phyloP scores from a whole-genome alignment of 2,797 vertebrate genomes.

The Vespertilio murinus region DNA sequence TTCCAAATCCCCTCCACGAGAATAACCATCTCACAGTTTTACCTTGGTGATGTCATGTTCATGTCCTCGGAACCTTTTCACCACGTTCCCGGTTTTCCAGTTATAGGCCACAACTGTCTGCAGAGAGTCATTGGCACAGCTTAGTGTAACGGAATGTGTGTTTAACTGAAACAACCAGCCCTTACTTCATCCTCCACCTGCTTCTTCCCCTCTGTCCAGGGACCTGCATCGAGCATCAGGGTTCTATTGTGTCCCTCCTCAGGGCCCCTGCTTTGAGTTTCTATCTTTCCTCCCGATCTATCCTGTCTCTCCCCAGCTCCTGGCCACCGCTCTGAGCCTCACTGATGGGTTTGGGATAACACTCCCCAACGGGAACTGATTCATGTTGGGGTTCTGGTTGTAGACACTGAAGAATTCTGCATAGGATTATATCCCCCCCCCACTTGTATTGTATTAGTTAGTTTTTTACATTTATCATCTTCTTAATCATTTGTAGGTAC shows the following conservation, averaged over 20 bases:
- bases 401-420: not conserved
- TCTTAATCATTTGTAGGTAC: not conserved
- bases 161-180: not conserved
- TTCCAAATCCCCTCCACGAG: not conserved
- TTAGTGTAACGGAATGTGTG: not conserved
- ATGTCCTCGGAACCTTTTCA: slow-evolving; percentile 91
- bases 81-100: slow-evolving; percentile 91
- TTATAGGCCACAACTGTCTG: slow-evolving; percentile 93
- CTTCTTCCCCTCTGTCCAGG: not conserved
- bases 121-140: not conserved
- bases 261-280: not conserved
- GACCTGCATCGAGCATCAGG: not conserved
- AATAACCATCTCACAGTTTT: slow-evolving; percentile 49
- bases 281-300: not conserved
- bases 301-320: not conserved
- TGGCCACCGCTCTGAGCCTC: not conserved
- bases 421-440: not conserved
- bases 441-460: not conserved
- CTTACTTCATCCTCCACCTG: not conserved
- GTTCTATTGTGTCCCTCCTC: not conserved
- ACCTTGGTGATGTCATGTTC: slow-evolving; percentile 96
- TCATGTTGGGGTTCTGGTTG: not conserved
- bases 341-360: not conserved
- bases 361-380: not conserved
- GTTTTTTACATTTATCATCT: not conserved